Percentiles rank a stretch among this genome's conserved stretches.
phyloP scores from a whole-genome alignment of 2,113 vertebrate species.

The Pachycephala philippinensis region DNA sequence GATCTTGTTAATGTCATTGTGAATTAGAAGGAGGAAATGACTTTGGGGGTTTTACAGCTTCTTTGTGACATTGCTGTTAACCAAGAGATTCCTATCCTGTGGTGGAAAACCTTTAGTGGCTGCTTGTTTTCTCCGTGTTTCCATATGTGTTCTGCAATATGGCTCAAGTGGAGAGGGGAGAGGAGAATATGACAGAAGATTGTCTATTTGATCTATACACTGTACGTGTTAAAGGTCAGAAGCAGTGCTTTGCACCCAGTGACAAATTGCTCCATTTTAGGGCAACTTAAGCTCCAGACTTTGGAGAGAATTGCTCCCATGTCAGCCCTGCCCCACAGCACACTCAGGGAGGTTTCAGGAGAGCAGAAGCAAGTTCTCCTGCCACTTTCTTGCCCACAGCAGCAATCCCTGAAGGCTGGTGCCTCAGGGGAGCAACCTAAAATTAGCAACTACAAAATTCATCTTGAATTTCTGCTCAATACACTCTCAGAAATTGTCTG shows the following conservation, averaged over 20 bases:
- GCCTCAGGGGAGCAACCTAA: slow-evolving; percentile 17
- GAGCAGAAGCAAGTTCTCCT: not conserved
- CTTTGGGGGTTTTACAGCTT: slow-evolving; percentile 46
- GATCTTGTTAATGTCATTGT: slow-evolving; percentile 63
- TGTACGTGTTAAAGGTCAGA: slow-evolving; percentile 36
- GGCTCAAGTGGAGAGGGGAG: not conserved
- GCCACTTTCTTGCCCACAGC: not conserved
- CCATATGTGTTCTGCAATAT: not conserved
- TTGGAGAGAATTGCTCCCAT: not conserved
- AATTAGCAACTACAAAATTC: slow-evolving; percentile 13
- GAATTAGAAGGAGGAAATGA: slow-evolving; percentile 67
- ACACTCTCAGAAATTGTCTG: not conserved
- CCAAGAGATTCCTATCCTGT: not conserved
- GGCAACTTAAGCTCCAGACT: slow-evolving; percentile 21
- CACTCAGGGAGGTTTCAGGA: not conserved
- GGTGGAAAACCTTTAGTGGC: not conserved
- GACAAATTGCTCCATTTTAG: slow-evolving; percentile 57
- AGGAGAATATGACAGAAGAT: not conserved
- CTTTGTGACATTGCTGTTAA: slow-evolving; percentile 43
- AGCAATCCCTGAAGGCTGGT: not conserved
- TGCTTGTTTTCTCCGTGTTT: slow-evolving; percentile 4
- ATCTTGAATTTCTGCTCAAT: not conserved
- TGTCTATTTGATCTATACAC: not conserved
- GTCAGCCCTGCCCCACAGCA: not conserved
- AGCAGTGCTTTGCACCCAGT: slow-evolving; percentile 15